Conservation (phyloP, 2,113 vertebrate genomes). For the Onychostruthus taczanowskii region DNA sequence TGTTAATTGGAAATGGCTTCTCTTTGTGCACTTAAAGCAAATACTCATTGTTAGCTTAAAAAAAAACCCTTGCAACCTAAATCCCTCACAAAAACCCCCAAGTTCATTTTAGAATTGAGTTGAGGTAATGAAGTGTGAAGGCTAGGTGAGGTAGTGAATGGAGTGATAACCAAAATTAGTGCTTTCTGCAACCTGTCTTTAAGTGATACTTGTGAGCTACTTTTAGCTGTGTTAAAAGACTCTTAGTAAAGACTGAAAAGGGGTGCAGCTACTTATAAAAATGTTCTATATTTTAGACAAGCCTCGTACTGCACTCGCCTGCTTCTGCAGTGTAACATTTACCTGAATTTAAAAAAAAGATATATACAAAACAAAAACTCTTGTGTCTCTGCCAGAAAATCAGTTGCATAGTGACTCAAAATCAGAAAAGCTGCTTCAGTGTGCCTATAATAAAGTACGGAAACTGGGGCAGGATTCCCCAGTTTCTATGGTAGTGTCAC, state of each 20-base stretch:
- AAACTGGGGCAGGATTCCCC: neutral
- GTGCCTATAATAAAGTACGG: neutral
- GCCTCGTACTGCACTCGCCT: neutral
- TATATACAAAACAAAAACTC: fast-evolving
- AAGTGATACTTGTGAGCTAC: neutral
- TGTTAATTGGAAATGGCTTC: neutral
- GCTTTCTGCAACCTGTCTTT: neutral
- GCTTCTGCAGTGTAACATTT: neutral
- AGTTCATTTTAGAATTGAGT: neutral
- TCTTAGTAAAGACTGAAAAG: neutral
- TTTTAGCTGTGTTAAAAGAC: neutral
- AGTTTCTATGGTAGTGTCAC: neutral
- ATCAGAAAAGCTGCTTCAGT: neutral
- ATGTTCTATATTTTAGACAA: neutral
- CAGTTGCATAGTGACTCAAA: neutral
- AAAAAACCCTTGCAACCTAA: neutral
- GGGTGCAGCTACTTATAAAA: neutral
- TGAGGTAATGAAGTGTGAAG: neutral
- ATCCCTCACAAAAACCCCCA: neutral
- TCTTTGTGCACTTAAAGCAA: neutral
- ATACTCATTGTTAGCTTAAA: neutral
- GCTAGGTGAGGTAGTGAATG: neutral
- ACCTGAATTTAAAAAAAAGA: neutral
- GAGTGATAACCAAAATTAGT: neutral
- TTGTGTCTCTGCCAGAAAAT: neutral